Percentiles rank a stretch among this genome's conserved stretches.
phyloP scores from a whole-genome alignment of 2,113 vertebrate species.

The Callaeas wilsoni region DNA sequence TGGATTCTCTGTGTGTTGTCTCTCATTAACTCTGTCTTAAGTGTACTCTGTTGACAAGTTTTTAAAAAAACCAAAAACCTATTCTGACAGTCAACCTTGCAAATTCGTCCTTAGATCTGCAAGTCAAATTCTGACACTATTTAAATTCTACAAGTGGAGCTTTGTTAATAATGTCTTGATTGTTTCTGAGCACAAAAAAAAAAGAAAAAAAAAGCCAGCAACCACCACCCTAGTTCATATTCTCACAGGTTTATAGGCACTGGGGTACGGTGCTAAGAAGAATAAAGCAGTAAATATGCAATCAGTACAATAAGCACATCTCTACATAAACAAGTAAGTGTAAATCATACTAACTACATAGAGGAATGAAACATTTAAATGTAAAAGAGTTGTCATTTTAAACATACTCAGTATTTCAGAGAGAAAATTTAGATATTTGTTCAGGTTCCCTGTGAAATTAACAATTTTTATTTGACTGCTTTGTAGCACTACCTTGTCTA shows the following conservation, averaged over 20 bases:
- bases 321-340: neutral
- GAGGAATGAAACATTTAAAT: neutral
- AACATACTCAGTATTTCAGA: neutral
- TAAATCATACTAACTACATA: neutral
- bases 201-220: neutral
- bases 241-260: neutral
- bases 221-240: neutral
- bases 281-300: neutral
- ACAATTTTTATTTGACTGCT: neutral
- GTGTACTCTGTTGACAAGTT: constrained; percentile 35
- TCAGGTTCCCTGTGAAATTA: neutral
- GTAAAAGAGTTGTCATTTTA: neutral
- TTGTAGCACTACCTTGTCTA: neutral
- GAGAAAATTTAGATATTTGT: neutral
- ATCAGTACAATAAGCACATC: neutral
- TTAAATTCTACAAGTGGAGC: constrained; percentile 7
- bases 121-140: constrained; percentile 39
- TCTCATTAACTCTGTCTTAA: constrained; percentile 33
- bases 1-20: constrained; percentile 37
- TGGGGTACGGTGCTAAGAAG: neutral
- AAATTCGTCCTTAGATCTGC: constrained; percentile 28
- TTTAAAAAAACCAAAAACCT: neutral
- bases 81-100: constrained; percentile 37
- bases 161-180: constrained; percentile 36
- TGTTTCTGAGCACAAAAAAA: neutral